Percentiles rank a stretch among this genome's conserved stretches.
phyloP scores from a whole-genome alignment of 1,140 invertebrate species.

The Wasmannia auropunctata region DNA sequence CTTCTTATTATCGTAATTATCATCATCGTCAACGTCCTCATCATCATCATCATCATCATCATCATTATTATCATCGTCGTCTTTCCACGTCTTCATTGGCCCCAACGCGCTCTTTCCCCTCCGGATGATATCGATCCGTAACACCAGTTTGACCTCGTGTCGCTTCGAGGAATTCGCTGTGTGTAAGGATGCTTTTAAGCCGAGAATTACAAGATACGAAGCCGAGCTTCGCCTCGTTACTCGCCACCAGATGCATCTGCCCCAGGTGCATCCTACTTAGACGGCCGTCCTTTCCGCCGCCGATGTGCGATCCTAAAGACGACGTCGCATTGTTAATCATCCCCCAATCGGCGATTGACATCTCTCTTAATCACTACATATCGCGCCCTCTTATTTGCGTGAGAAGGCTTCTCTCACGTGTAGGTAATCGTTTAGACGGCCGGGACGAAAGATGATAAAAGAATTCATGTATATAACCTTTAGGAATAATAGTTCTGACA shows the following conservation, averaged over 20 bases:
- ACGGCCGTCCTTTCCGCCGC: neutral
- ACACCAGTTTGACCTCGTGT: constrained; percentile 53
- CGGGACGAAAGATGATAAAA: neutral
- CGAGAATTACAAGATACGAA: constrained; percentile 21
- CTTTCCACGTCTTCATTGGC: constrained; percentile 17
- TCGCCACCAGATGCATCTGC: constrained; percentile 2
- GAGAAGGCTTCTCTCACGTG: neutral
- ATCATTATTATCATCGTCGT: constrained; percentile 28
- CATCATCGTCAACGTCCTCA: constrained; percentile 11
- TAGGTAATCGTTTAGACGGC: neutral
- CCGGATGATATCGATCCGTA: constrained; percentile 43
- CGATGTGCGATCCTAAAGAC: neutral
- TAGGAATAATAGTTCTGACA: constrained; percentile 20
- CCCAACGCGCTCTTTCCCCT: neutral
- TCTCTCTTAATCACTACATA: neutral
- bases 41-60: constrained; percentile 19
- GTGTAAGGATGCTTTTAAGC: constrained; percentile 34
- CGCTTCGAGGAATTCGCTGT: constrained; percentile 22
- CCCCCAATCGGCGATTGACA: neutral
- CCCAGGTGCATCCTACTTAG: constrained; percentile 35
- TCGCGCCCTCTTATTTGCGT: neutral
- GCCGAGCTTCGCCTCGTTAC: constrained; percentile 28
- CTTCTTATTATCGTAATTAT: constrained; percentile 50
- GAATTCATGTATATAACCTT: neutral
- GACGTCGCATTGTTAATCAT: neutral